Base-by-base conservation (phyloP, 2,888 invertebrate species). In the Nematopogon swammerdamellus region DNA sequence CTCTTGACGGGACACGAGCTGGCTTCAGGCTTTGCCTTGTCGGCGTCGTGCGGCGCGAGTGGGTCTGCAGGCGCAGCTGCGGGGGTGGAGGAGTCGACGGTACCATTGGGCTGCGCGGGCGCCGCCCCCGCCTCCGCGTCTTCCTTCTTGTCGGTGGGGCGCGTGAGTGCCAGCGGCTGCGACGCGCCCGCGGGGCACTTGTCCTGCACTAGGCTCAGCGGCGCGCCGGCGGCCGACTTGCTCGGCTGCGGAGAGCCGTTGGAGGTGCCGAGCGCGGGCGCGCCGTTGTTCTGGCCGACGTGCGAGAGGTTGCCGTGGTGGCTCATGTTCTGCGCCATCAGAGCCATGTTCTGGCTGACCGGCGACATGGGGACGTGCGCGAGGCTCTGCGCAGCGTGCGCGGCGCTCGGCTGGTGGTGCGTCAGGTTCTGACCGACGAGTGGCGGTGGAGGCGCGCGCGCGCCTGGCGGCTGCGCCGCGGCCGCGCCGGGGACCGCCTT, bases 271-370 rank as follows among this genome's bases (percentile, higher is more conserved):
- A 20, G 48, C 43, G 68, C 63, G 47, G 70, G 65, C 51, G 68
- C 59, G 45, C 67, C 64, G 19, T 72, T 71, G 59, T 72, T 74
- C 58, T 74, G 74, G 19, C 70, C 69, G 51, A 73, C 69, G 49
- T 74, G 75, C 10, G 79, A 79, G 19, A 79, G 62, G 63, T 79
- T 79, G 51, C 79, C 79, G 54, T 79, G 79, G 68, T 79, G 76
- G 60, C 76, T 76, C 79, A 79, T 79, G 59, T 79, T 79, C 55
- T 80, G 80, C 53, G 79, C 80, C 74, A 76, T 73, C 58, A 76
- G 76, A 36, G 77, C 77, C 79, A 79, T 79, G 64, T 77, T 77
- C 49, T 79, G 75, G 53, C 80, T 63, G 60, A 79, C 68, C 44
- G 81, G 71, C 55, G 82, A 69, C 81, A 82, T 70, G 58, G 65